phyloP scores from a whole-genome alignment of 2,113 vertebrate species.

The Trachemys scripta region DNA sequence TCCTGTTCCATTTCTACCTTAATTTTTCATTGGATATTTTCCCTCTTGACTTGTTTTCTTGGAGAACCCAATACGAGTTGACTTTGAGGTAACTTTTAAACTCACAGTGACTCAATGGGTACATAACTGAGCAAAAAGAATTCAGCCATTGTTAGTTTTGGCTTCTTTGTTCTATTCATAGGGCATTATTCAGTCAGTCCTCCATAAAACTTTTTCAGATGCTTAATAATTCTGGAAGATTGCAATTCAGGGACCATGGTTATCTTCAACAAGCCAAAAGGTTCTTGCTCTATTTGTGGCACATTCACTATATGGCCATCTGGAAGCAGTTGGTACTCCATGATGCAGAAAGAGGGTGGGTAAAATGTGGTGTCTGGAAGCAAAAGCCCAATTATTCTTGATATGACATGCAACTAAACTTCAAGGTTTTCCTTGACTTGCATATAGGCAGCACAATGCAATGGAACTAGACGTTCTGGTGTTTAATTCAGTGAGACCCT shows the following conservation, averaged over 20 bases:
- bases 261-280: too few species aligned
- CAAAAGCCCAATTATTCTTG: not conserved
- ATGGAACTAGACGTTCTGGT: not conserved
- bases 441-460: not conserved
- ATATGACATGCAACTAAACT: not conserved
- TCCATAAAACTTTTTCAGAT: too few species aligned
- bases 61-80: not conserved
- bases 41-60: not conserved
- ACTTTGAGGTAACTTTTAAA: not conserved
- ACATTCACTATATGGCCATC: too few species aligned
- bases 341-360: too few species aligned
- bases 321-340: too few species aligned
- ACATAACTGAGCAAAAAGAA: not conserved
- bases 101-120: not conserved
- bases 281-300: too few species aligned
- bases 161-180: too few species aligned
- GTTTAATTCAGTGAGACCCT: not conserved
- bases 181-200: too few species aligned
- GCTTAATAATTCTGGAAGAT: too few species aligned
- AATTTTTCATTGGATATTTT: not conserved
- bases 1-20: not conserved
- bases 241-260: too few species aligned
- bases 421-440: not conserved
- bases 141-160: not conserved
- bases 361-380: not conserved